phyloP scores from a whole-genome alignment of 1,140 invertebrate species.

The Charaxes varanes region DNA sequence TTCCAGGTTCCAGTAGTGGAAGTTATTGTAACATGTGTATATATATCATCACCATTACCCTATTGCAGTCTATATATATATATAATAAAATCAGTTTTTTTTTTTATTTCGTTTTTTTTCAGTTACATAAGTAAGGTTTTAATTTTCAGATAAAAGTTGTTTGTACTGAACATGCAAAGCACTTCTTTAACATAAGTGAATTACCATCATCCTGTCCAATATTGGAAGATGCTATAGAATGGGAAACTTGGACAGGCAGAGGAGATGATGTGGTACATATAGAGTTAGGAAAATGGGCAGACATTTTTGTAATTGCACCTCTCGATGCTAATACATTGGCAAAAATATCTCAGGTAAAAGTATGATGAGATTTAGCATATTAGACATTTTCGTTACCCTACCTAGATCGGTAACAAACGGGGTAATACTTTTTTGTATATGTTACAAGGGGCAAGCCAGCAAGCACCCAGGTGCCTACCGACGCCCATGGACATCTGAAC shows the following conservation, averaged over 20 bases:
- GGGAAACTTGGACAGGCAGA: constrained; percentile 91
- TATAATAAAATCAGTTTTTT: not conserved
- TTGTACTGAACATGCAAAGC: constrained; percentile 85
- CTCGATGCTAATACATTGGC: constrained; percentile 97
- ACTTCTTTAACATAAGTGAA: constrained; percentile 86
- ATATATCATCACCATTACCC: too few relatives aligned
- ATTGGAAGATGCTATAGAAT: constrained; percentile 91
- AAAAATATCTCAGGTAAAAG: constrained; percentile 91
- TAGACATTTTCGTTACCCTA: too few relatives aligned
- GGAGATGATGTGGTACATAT: constrained; percentile 98
- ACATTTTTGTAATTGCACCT: constrained; percentile 94
- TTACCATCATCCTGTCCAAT: constrained; percentile 78
- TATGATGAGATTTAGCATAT: too few relatives aligned
- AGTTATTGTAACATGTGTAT: too few relatives aligned
- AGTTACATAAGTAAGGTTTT: not conserved
- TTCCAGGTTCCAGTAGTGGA: too few relatives aligned
- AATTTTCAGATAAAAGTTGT: constrained; percentile 13
- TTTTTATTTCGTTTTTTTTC: not conserved
- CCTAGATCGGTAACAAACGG: too few relatives aligned
- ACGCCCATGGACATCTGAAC: too few relatives aligned
- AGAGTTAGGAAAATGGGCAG: constrained; percentile 96
- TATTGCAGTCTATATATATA: too few relatives aligned
- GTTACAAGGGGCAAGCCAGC: too few relatives aligned
- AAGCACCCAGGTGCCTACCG: too few relatives aligned
- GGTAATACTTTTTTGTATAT: too few relatives aligned